Evolutionary conservation across 2,113 vertebrate species (phyloP), one percentile per base, ranked within the genome.

Genomic region (Tauraco erythrolophus): DNA sequence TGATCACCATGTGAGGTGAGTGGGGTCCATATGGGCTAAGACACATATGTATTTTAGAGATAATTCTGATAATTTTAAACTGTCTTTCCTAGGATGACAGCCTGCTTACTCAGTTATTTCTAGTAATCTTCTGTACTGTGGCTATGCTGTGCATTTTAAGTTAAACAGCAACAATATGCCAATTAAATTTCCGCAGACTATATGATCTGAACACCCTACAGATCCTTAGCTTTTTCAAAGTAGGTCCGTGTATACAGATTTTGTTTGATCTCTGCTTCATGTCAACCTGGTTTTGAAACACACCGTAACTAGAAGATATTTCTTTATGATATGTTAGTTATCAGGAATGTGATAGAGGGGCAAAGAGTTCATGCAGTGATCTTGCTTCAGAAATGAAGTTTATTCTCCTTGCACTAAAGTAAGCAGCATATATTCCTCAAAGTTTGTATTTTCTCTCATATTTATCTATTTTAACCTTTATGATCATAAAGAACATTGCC

Each of bases 181-280:
- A 97, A 97, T 97, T 97, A 97, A 96, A 91, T 97, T 96, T 96
- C 93, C 85, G 58, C 84, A 97, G 81, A 65, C 87, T 94, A 41
- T 95, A 72, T 94, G 91, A 95, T 97, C 87, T 93, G 87, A 96
- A 95, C 93, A 96, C 78, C 84, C 87, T 95, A 95, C 94, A 89
- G 70, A 96, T 91, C 74, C 94, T 91, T 88, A 91, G 57, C 84
- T 96, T 91, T 96, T 96, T 97, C 96, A 96, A 95, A 97, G 92
- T 93, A 89, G 93, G 94, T 70, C 97, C 50, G 0, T 96, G 97
- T 97, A 95, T 97, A 97, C 96, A 96, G 96, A 85, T 85, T 97
- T 96, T 97, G 96, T 97, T 97, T 97, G 97, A 97, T 97, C 97
- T 97, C 94, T 31, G 46, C 54, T 91, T 96, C 91, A 56, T 95